These are phyloP conservation scores for Ormyrus thymus DNA, from an alignment of 2,888 invertebrate species.

Conservation along the genomic window DNA sequence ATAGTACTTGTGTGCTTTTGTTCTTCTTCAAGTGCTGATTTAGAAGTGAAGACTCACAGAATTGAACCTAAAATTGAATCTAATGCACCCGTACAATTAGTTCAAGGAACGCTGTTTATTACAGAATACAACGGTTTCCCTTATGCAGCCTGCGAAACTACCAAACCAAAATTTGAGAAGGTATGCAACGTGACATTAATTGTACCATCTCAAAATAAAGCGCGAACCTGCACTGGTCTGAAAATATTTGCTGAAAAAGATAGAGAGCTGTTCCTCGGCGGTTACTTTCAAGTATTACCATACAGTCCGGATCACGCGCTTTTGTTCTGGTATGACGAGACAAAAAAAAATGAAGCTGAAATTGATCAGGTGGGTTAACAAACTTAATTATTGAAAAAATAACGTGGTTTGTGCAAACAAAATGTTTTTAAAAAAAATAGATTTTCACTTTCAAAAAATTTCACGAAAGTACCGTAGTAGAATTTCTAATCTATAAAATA, in stretches of 20 bases:
- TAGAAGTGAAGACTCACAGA: too few species aligned
- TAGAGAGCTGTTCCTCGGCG: slow-evolving; percentile 31
- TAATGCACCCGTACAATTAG: neutral
- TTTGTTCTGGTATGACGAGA: slow-evolving; percentile 28
- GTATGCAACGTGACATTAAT: slow-evolving; percentile 21
- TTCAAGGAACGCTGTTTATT: slow-evolving; percentile 35
- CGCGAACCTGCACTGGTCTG: slow-evolving; percentile 19
- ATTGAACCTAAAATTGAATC: too few species aligned
- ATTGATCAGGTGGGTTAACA: neutral
- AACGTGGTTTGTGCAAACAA: too few species aligned
- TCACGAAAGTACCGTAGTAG: too few species aligned
- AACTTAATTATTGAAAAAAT: neutral
- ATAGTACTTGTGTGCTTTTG: too few species aligned
- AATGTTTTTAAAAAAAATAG: too few species aligned
- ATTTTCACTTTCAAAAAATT: too few species aligned
- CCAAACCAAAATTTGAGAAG: slow-evolving; percentile 18
- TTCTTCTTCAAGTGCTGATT: too few species aligned
- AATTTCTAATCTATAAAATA: too few species aligned
- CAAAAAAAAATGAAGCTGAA: neutral
- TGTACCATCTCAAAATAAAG: neutral
- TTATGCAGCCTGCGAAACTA: slow-evolving; percentile 21
- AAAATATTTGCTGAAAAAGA: slow-evolving; percentile 20
- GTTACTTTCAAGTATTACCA: slow-evolving; percentile 37
- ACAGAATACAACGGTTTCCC: slow-evolving; percentile 15
- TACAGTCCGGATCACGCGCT: neutral